Evolutionary conservation across 2,888 invertebrate genomes (phyloP).

Genomic region (Atherix ibis): DNA sequence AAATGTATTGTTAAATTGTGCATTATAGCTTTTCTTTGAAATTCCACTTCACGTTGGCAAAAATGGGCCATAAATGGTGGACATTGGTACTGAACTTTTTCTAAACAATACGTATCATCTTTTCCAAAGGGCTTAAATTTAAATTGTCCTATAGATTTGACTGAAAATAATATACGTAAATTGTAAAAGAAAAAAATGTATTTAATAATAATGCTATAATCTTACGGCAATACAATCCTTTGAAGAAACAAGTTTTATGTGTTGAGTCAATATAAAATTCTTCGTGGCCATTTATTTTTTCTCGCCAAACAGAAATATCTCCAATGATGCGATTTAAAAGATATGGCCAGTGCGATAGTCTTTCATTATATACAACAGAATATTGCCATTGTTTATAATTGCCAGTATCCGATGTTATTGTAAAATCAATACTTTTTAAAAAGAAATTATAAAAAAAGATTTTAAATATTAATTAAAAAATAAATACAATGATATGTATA

Average conservation of each 20-base stretch:
- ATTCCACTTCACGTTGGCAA: conserved; percentile 40
- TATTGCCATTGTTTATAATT: conserved; percentile 56
- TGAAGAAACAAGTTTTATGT: conserved; percentile 47
- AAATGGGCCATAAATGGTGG: conserved; percentile 39
- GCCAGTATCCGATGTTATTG: conserved; percentile 45
- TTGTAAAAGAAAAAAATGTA: too few relatives aligned
- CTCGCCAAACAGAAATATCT: conserved; percentile 40
- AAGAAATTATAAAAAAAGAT: neutral
- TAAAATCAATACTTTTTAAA: conserved; percentile 44
- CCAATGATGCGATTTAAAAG: conserved; percentile 41
- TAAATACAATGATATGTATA: neutral
- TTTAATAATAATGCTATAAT: too few relatives aligned
- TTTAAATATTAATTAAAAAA: neutral
- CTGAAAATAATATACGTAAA: conserved; percentile 36
- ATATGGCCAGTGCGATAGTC: conserved; percentile 46
- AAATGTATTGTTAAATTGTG: conserved; percentile 23
- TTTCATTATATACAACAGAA: conserved; percentile 45
- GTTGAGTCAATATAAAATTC: conserved; percentile 41
- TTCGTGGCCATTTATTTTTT: conserved; percentile 27
- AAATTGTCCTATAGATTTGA: conserved; percentile 44
- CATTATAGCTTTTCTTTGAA: conserved; percentile 29
- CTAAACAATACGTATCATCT: conserved; percentile 39
- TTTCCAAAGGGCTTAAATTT: conserved; percentile 35
- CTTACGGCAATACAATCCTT: conserved; percentile 43
- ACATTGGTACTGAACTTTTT: conserved; percentile 45